Base-by-base conservation (phyloP, 2,797 vertebrate species). In the Sphenodon punctatus region DNA sequence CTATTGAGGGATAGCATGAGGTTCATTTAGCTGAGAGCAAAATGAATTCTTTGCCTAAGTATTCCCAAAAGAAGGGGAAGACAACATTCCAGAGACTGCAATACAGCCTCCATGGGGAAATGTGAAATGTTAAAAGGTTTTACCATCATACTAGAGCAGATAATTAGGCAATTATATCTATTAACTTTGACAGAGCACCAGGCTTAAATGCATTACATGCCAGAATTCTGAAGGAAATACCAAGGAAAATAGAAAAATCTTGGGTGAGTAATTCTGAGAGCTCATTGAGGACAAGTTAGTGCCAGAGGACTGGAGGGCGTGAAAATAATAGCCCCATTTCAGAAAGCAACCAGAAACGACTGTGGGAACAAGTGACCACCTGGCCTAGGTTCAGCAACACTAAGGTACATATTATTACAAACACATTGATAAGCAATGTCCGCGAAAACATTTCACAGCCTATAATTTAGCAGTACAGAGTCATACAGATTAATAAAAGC, bases 91-190 rank as follows among this genome's bases (percentile, higher is more conserved):
- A 93, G 89, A 95, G 92, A 87, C 74, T 89, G 86, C 76, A 91
- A 46, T 87, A 67, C 69, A 70, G 82, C 86, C 46, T 95, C 94
- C 94, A 94, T 84, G 76, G 94, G 89, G 94, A 88, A 85, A 95
- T 93, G 88, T 82, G 83, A 95, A 93, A 95, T 94, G 94, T 94
- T 95, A 94, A 94, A 95, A 94, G 93, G 92, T 93, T 94, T 96
- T 93, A 92, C 86, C 88, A 92, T 95, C 91, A 95, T 89, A 87
- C 82, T 91, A 87, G 78, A 94, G 91, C 91, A 94, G 92, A 94
- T 96, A 95, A 95, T 95, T 96, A 95, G 90, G 92, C 84, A 96
- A 95, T 96, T 95, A 96, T 89, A 82, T 92, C 91, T 94, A 94
- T 95, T 95, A 96, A 94, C 93, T 93, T 94, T 95, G 96, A 95